Evolutionary conservation across 2,888 invertebrate genomes (phyloP), one percentile per base, ranked within the genome.

Genomic region (Sarcophaga variegata): DNA sequence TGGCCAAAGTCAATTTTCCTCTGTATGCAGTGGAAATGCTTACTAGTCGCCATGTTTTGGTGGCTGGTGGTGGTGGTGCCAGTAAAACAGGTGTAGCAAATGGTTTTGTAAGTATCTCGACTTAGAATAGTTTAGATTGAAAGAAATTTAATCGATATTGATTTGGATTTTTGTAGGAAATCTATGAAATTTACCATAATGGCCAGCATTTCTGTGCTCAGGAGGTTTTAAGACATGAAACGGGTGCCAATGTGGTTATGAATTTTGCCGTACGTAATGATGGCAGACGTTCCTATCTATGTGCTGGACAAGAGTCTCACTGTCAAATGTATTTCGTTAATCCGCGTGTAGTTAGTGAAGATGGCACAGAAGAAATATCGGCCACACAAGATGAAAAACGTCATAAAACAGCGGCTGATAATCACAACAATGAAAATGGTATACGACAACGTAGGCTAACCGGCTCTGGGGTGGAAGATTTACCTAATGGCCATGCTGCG

Each of bases 71-170:
- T 79, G 99, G 99, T 86, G 99, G 99, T 82, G 97, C 98, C 60
- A 97, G 99, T 20, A 99, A 98, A 93, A 99, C 99, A 69, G 99
- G 99, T 79, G 97, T 99, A 81, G 97, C 97, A 60, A 99, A 99
- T 95, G 98, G 98, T 93, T 98, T 99, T 94, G 99, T 98, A 94
- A 96, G 97, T 96, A 37, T 37, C 2, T 8, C 8, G 37, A 5
- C 37, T 2, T 37, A 2, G 8, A 37, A 37, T 2, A 0, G 2
- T 37, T 37, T 10, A 37, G 10, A 37, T 4, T 37, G 8, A 37
- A 37, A 37, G 2, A 10, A 37, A 10, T 37, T 10, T 37, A 37
- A 37, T 37, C 37, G 37, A 8, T 2, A 37, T 37, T 2, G 37
- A 27, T 37, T 37, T 37, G 1, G 37, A 37, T 6, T n/a, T 25